A percentile compares a stretch with the other conserved stretches of the same genome.
Conservation (phyloP, 2,888 invertebrate genomes). For the Sycophila texana region DNA sequence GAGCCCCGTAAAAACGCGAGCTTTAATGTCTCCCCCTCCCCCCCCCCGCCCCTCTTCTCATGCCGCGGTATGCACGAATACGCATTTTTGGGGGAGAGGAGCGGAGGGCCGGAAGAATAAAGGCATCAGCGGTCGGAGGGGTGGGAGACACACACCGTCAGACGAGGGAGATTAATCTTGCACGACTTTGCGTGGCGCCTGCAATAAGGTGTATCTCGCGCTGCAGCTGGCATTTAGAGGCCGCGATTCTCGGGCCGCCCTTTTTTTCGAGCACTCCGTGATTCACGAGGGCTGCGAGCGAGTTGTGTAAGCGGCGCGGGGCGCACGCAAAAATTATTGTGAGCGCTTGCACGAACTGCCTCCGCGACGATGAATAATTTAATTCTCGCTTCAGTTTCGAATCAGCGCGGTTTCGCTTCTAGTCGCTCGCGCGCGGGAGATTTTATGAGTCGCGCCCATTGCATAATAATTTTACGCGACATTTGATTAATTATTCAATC, state of each 20-base stretch:
- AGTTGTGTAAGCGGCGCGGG: neutral
- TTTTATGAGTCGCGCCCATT: neutral
- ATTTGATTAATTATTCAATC: neutral
- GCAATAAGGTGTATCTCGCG: conserved; percentile 40
- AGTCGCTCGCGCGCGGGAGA: neutral
- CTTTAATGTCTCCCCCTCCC: conserved; percentile 36
- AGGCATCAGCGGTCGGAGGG: neutral
- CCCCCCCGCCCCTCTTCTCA: neutral
- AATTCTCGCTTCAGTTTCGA: neutral
- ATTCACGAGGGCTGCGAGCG: conserved; percentile 27
- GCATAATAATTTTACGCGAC: neutral
- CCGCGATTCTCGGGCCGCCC: neutral
- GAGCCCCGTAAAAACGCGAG: conserved; percentile 49
- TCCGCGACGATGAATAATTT: neutral
- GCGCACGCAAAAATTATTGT: conserved; percentile 5
- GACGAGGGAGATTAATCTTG: conserved; percentile 48
- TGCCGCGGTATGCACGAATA: neutral
- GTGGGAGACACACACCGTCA: neutral
- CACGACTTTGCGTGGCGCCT: conserved; percentile 40
- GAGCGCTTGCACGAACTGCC: neutral
- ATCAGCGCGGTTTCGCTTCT: too few species aligned
- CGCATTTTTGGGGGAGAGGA: conserved; percentile 24
- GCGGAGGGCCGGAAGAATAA: neutral
- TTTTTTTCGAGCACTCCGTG: conserved; percentile 28
- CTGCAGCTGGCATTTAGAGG: conserved; percentile 28